phyloP scores from a whole-genome alignment of 92 coral and sea anemone genomes.

The Micromussa lordhowensis region DNA sequence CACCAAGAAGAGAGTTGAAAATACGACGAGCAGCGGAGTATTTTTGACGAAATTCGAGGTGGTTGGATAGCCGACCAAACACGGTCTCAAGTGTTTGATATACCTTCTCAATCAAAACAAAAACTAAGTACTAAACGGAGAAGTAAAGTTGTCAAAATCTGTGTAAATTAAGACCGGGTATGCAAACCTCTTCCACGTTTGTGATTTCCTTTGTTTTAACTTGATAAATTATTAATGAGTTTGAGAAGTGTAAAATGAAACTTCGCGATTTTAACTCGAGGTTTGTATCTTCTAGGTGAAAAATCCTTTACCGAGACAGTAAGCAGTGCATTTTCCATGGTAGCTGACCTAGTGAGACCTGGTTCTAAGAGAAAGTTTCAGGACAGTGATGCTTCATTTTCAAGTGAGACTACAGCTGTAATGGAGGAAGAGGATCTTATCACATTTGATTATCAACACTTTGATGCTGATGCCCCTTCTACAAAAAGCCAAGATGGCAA shows the following conservation, averaged over 20 bases:
- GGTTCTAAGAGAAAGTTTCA: conserved; percentile 51
- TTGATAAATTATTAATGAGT: no score
- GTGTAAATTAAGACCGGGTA: no score
- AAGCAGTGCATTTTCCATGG: conserved; percentile 73
- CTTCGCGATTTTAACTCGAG: neutral
- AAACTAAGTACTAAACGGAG: no score
- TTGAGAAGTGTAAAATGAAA: neutral
- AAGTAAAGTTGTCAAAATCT: no score
- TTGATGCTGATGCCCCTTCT: conserved; percentile 87
- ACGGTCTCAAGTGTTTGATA: no score
- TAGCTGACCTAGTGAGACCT: conserved; percentile 77
- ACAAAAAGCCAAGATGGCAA: conserved; percentile 54
- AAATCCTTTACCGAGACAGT: conserved; percentile 79
- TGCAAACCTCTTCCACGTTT: no score
- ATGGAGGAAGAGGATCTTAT: conserved; percentile 81
- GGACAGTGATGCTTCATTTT: conserved; percentile 32
- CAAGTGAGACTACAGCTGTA: conserved; percentile 52
- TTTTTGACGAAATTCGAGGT: no score
- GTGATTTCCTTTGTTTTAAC: no score
- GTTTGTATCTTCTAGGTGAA: conserved; percentile 49
- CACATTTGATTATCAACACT: conserved; percentile 82
- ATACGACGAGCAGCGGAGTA: no score
- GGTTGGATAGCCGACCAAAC: no score
- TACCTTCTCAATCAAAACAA: no score
- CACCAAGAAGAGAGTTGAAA: no score